phyloP scores from a whole-genome alignment of 2,888 invertebrate species.

The Heliconius sara region DNA sequence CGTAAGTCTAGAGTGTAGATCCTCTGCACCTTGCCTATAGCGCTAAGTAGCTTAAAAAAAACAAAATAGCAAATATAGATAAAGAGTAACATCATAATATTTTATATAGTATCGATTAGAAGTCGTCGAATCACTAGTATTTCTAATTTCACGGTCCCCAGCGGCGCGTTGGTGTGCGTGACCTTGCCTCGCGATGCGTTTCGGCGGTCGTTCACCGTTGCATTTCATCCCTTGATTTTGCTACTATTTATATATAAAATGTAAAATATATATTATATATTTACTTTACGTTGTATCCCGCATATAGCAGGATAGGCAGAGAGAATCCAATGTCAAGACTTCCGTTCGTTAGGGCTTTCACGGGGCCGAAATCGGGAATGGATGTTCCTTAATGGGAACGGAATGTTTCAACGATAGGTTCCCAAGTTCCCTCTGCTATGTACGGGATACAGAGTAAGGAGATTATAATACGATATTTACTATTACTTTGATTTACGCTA shows the following conservation, averaged over 20 bases:
- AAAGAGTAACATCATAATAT: not conserved
- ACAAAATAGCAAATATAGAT: not conserved
- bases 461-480: too few species aligned
- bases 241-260: conserved; percentile 51
- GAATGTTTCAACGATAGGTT: not conserved
- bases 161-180: conserved; percentile 71
- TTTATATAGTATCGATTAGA: conserved; percentile 52
- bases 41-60: not conserved
- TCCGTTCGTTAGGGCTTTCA: not conserved
- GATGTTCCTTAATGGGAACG: not conserved
- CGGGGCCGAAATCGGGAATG: too few species aligned
- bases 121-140: conserved; percentile 67
- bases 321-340: not conserved
- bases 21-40: too few species aligned
- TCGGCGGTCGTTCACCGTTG: conserved; percentile 79
- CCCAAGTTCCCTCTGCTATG: not conserved
- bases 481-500: too few species aligned
- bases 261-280: not conserved
- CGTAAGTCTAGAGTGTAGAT: too few species aligned
- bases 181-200: conserved; percentile 78
- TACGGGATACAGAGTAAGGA: not conserved
- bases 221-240: conserved; percentile 80
- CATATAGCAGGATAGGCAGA: not conserved
- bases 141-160: conserved; percentile 81
- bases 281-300: not conserved